Evolutionary conservation across 2,113 vertebrate species (phyloP).

Genomic region (Rhegmatorhina hoffmannsi): DNA sequence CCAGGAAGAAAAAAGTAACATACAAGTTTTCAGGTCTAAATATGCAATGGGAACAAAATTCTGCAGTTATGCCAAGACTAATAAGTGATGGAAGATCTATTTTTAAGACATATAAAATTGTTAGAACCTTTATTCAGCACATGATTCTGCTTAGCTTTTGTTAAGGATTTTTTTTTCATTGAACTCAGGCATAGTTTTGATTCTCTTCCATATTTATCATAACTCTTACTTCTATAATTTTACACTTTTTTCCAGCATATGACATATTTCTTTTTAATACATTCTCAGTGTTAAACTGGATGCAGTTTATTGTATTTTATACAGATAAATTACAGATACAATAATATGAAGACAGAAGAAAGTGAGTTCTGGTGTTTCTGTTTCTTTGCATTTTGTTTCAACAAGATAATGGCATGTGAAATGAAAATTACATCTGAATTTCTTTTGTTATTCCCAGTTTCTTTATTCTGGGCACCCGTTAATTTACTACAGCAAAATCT

Average conservation of each 20-base stretch:
- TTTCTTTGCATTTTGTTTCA: conserved; percentile 3
- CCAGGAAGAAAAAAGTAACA: conserved; percentile 1
- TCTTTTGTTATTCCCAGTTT: not conserved
- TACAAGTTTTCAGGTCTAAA: conserved; percentile 23
- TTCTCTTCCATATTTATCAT: conserved; percentile 1
- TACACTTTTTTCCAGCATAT: not conserved
- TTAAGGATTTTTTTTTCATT: not conserved
- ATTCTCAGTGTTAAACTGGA: not conserved
- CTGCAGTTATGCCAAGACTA: conserved; percentile 36
- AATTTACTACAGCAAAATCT: conserved; percentile 17
- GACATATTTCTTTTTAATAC: not conserved
- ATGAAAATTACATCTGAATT: not conserved
- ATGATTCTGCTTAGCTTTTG: not conserved
- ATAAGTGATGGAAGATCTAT: conserved; percentile 43
- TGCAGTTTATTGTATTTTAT: not conserved
- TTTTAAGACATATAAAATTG: conserved; percentile 10
- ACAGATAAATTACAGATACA: not conserved
- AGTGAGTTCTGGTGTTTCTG: not conserved
- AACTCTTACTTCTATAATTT: not conserved
- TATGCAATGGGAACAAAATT: conserved; percentile 44
- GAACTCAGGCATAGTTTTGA: not conserved
- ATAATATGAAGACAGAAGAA: not conserved
- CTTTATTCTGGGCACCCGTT: not conserved
- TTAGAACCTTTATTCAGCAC: not conserved
- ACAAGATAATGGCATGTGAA: not conserved